Evolutionary conservation across 1,140 invertebrate genomes (phyloP), one percentile per base, ranked within the genome.

Genomic region (Chrysomallon squamiferum): DNA sequence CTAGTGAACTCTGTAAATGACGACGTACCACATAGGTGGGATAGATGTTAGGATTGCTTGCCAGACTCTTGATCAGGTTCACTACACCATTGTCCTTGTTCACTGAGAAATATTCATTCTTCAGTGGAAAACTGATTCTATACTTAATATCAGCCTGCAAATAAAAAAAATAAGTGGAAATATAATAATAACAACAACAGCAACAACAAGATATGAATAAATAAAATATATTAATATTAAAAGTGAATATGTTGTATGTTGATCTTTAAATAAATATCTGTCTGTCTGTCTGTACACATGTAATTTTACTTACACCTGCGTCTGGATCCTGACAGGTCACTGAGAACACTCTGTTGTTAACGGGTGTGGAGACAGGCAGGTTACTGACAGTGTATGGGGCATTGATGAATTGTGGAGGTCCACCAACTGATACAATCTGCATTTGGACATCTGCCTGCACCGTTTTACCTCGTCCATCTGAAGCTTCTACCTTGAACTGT

Each of bases 321-420:
- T 75, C 70, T 25, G 60, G 41, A 35, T 75, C 73, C 29, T 18
- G 33, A 25, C 69, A 72, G 13, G 62, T 59, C 13, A 76, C 74
- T 5, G 65, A 59, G 38, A 75, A 63, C 15, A 78, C 62, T 7
- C 62, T 68, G 15, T 45, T 35, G 22, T 72, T 72, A 11, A 79
- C 68, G 6, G 41, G 30, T 33, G 65, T 60, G 22, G 62, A 70
- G 11, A 76, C 56, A 6, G 66, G 43, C 18, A 76, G 67, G 11
- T 25, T 57, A 6, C 57, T 61, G 11, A 43, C 60, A 9, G 15
- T 20, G 54, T 79, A 79, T 11, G 72, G 65, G 6, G 47, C 58
- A 33, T 67, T 35, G 6, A 29, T 27, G 54, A 79, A 79, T 3
- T 20, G 13, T 38, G 78, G 78, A 3, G 78, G 74, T 29, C 68